A percentile compares a stretch with the other conserved stretches of the same genome.
Evolutionary conservation across 2,888 invertebrate genomes (phyloP).

Genomic region (Gymnosoma rotundatum): DNA sequence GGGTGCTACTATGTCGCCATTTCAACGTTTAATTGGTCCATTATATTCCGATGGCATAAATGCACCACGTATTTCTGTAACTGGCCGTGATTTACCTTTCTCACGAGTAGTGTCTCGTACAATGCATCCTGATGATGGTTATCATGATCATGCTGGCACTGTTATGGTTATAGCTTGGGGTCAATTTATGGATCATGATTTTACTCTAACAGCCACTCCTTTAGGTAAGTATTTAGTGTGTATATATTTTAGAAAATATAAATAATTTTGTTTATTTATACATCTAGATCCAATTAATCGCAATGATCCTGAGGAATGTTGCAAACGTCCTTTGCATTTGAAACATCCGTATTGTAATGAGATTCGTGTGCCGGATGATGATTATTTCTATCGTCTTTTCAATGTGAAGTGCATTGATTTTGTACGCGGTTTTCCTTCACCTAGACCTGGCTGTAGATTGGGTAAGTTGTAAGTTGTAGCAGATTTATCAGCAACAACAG

Average conservation of each 20-base stretch:
- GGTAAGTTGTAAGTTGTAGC: slow-evolving; percentile 83
- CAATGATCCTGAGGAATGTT: slow-evolving; percentile 96
- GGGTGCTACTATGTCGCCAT: slow-evolving; percentile 93
- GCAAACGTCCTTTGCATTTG: slow-evolving; percentile 89
- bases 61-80: slow-evolving; percentile 90
- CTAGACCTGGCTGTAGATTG: slow-evolving; percentile 92
- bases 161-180: slow-evolving; percentile 96
- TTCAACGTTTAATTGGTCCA: slow-evolving; percentile 90
- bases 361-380: slow-evolving; percentile 93
- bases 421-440: slow-evolving; percentile 93
- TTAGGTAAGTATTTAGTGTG: slow-evolving; percentile 85
- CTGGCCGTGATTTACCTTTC: slow-evolving; percentile 89
- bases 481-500: not conserved
- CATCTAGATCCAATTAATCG: slow-evolving; percentile 89
- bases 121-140: slow-evolving; percentile 96
- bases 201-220: slow-evolving; percentile 93
- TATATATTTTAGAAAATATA: not conserved
- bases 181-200: slow-evolving; percentile 97
- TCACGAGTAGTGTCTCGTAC: slow-evolving; percentile 94
- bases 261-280: not conserved
- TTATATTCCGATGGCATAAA: slow-evolving; percentile 93
- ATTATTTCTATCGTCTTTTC: slow-evolving; percentile 93
- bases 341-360: slow-evolving; percentile 96
- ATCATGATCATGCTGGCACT: slow-evolving; percentile 96
- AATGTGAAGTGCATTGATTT: slow-evolving; percentile 94